Evolutionary conservation across 2,888 invertebrate species (phyloP), one percentile per base, ranked within the genome.

Genomic region (Caenorhabditis angaria): DNA sequence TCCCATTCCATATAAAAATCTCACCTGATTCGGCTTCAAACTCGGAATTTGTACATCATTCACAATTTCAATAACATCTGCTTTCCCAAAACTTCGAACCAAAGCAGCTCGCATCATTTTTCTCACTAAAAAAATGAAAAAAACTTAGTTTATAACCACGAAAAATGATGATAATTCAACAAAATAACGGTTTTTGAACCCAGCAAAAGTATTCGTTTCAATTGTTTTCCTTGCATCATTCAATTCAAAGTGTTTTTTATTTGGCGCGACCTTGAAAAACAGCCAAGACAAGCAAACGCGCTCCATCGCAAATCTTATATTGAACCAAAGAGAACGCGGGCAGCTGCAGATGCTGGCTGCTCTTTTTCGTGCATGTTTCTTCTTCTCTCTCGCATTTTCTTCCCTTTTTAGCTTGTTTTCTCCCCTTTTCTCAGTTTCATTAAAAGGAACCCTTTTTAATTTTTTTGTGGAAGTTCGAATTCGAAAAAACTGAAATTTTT

Each of bases 41-140:
- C 18, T 14, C 6, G 41, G 41, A 41, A 41, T 41, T 35, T 50
- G 65, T 24, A 41, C 59, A 27, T 32, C 57, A 14, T 61, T 65
- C 12, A 58, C 47, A 2, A 80, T 48, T 28, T 66, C 55, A 27
- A 83, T 80, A 8, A 62, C 63, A 25, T 80, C 80, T 0, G 79
- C 66, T 14, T 64, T 70, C 3, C 83, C 83, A 35, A 83, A 83
- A 10, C 64, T 29, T 14, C 71, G 61, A 56, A 83, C 73, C 10
- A 80, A 47, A 24, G 80, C 81, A 6, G 80, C 83, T 10, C 81
- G 75, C 82, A 82, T 83, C 12, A 25, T 72, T 58, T 3, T 35
- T 20, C 27, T n/a, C 2, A 22, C 2, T 2, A 35, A 20, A 27
- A 56, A 56, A 35, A 56, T 8, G n/a, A n/a, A n/a, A n/a, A n/a